phyloP scores from a whole-genome alignment of 2,888 invertebrate species.

The Volucella zonaria region DNA sequence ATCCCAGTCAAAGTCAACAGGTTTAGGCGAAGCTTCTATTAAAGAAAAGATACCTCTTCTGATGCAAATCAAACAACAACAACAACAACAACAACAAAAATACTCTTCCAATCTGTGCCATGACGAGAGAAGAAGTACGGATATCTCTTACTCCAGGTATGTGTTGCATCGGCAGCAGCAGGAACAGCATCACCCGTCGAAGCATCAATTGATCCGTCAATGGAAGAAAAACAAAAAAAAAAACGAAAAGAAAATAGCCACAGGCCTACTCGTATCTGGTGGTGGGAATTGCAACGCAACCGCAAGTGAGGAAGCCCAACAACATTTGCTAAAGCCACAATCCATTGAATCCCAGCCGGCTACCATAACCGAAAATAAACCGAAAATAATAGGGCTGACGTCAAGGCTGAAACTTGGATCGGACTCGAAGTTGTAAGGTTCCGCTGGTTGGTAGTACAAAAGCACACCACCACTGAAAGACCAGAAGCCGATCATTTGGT shows the following conservation, averaged over 20 bases:
- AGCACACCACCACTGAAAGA: conserved; percentile 65
- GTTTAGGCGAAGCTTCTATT: conserved; percentile 53
- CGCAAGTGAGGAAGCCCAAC: conserved; percentile 68
- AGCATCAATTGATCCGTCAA: conserved; percentile 71
- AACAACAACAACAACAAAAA: conserved; percentile 46
- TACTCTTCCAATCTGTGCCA: conserved; percentile 8
- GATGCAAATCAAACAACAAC: conserved; percentile 66
- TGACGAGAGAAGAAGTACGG: conserved; percentile 6
- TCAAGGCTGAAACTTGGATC: conserved; percentile 22
- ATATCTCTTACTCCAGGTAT: conserved; percentile 6
- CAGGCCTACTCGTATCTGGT: conserved; percentile 39
- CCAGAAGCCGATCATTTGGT: conserved; percentile 78
- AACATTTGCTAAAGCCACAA: conserved; percentile 42
- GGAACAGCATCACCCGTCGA: conserved; percentile 27
- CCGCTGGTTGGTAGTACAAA: conserved; percentile 39
- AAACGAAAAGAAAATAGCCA: conserved; percentile 56
- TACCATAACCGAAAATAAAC: conserved; percentile 68
- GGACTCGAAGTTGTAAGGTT: conserved; percentile 48
- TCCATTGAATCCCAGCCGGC: conserved; percentile 58
- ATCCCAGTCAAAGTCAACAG: conserved; percentile 2
- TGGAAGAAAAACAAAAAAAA: conserved; percentile 47
- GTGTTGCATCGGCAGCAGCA: conserved; percentile 4
- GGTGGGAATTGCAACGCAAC: conserved; percentile 73
- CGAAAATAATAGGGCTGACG: conserved; percentile 67
- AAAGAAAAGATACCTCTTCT: conserved; percentile 48